Conservation (phyloP, 2,113 vertebrate species). For the Tonatia bakeri region DNA sequence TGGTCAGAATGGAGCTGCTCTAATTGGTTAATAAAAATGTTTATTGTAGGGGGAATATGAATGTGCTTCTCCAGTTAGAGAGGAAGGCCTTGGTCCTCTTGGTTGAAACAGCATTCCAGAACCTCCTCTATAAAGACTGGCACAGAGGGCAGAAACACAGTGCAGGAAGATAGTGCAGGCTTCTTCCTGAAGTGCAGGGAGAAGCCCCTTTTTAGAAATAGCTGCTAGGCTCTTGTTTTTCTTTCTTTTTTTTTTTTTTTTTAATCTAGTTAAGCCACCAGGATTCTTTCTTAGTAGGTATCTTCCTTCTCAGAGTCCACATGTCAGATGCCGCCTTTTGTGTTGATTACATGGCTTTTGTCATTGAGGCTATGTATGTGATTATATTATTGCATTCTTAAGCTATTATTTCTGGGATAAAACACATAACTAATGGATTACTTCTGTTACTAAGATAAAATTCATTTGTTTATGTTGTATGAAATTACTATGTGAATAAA, state of each 20-base stretch:
- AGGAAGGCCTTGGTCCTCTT: background rate
- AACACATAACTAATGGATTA: background rate
- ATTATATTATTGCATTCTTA: background rate
- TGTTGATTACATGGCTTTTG: background rate
- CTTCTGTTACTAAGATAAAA: background rate
- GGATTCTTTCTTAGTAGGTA: too few species aligned
- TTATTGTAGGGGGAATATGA: background rate
- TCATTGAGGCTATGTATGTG: background rate
- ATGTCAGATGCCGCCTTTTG: background rate
- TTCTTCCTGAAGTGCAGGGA: too few species aligned
- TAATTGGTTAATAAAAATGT: background rate
- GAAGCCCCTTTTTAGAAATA: too few species aligned
- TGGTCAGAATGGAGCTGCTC: background rate
- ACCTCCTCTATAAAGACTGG: too few species aligned
- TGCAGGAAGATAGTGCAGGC: too few species aligned
- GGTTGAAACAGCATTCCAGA: too few species aligned
- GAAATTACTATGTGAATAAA: slow-evolving; percentile 5
- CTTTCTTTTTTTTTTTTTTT: too few species aligned
- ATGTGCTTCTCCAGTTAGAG: background rate
- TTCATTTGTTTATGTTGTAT: background rate
- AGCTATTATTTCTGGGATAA: background rate
- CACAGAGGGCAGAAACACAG: too few species aligned
- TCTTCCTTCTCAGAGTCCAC: too few species aligned
- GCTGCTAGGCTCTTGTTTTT: too few species aligned
- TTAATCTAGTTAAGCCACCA: too few species aligned